phyloP scores from a whole-genome alignment of 2,113 vertebrate species.

The Sterrhoptilus dennistouni region DNA sequence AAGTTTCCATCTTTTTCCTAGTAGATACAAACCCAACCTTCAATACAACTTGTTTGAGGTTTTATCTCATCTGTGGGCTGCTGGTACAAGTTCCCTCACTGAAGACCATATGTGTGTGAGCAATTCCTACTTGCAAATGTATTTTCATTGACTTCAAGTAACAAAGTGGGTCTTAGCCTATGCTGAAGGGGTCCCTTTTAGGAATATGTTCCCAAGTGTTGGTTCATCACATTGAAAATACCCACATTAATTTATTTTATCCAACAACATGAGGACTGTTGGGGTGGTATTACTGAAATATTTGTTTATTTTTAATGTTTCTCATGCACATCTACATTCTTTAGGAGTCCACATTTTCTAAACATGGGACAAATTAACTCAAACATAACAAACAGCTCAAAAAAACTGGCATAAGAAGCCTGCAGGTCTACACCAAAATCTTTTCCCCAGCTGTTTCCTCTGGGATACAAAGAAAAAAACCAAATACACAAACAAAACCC shows the following conservation, averaged over 20 bases:
- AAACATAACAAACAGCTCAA: constrained; percentile 29
- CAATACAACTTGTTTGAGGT: neutral
- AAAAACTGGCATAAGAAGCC: neutral
- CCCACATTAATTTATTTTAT: neutral
- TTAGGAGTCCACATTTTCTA: neutral
- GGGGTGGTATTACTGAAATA: constrained; percentile 33
- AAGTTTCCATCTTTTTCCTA: neutral
- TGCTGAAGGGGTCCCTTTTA: neutral
- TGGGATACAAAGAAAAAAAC: constrained; percentile 10
- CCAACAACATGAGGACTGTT: neutral
- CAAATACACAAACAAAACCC: constrained; percentile 13
- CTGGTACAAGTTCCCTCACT: neutral
- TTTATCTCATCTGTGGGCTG: neutral
- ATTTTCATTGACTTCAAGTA: neutral
- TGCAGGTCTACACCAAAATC: constrained; percentile 3
- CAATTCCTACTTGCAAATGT: neutral
- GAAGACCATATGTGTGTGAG: neutral
- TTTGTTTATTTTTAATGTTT: constrained; percentile 33
- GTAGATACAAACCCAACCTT: neutral
- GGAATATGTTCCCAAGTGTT: neutral
- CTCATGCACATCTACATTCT: constrained; percentile 25
- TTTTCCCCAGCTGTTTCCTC: constrained; percentile 42
- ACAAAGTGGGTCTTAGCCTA: neutral
- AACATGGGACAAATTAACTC: constrained; percentile 35
- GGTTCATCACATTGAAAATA: neutral